Evolutionary conservation across 2,888 invertebrate genomes (phyloP), one percentile per base, ranked within the genome.

Genomic region (Cheilosia variabilis): DNA sequence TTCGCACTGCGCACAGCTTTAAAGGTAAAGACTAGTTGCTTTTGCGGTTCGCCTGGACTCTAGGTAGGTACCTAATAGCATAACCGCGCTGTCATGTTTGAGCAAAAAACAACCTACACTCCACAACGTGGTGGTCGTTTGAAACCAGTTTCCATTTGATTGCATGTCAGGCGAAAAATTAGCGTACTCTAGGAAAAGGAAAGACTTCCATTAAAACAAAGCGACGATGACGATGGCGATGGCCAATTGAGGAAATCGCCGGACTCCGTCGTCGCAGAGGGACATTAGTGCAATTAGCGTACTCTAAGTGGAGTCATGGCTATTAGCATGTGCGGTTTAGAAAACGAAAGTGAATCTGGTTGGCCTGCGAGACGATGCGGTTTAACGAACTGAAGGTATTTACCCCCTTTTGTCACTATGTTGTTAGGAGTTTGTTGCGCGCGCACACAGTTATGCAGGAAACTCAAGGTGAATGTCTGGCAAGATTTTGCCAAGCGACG

Each of bases 381-480:
- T 37, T 58, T 58, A 58, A 58, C 37, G 58, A 58, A 58, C 58
- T 37, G 1, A 5, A 58, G 58, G 58, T 58, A 58, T 58, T 58
- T 34, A 17, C 37, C 37, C 58, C 17, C 37, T 55, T 4, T 13
- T 4, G 19, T 10, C n/a, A 17, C n/a, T 34, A 10, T 34, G 34
- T 34, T 34, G 55, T 41, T 22, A 0, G 17, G 31, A 22, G 24
- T 13, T 19, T 22, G 24, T 10, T 5, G 52, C 13, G 22, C 2
- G 52, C 24, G 13, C 22, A 17, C 45, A 17, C 17, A 9, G 17
- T 17, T 47, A 17, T 27, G 55, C 55, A 58, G 58, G 58, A 37
- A 58, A 41, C 13, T 37, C 58, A 58, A 58, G 58, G 58, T 58
- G 58, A 58, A 58, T 58, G 58, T 58, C 58, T 58, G 58, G 27